Percentiles rank a stretch among this genome's conserved stretches.
These are phyloP conservation scores for Lasius fuliginosus DNA, from an alignment of 2,888 invertebrate species.

Conservation along the genomic window DNA sequence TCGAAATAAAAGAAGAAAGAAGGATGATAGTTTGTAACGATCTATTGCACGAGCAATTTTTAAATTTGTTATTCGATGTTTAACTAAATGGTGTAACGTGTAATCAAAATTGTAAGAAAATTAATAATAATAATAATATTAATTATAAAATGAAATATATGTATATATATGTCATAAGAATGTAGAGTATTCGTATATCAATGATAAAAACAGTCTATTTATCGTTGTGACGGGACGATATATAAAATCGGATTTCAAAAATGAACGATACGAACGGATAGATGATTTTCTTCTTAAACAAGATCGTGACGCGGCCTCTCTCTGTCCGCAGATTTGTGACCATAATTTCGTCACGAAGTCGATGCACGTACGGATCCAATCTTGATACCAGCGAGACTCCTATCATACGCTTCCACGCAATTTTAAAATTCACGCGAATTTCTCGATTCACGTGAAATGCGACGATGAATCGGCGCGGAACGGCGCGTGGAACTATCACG, in stretches of 20 bases:
- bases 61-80: not conserved
- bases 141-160: not conserved
- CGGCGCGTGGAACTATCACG: not conserved
- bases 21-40: not conserved
- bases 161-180: not conserved
- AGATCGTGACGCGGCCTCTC: slow-evolving; percentile 31
- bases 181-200: not conserved
- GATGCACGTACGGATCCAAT: slow-evolving; percentile 55
- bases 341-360: slow-evolving; percentile 44
- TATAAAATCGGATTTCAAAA: slow-evolving; percentile 1
- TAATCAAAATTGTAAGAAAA: not conserved
- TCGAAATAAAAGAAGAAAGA: slow-evolving; percentile 23
- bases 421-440: slow-evolving; percentile 43
- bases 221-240: not conserved
- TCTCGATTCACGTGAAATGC: slow-evolving; percentile 14
- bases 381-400: slow-evolving; percentile 51
- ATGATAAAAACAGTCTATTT: not conserved
- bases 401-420: slow-evolving; percentile 54
- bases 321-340: slow-evolving; percentile 29
- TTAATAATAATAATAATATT: slow-evolving; percentile 10
- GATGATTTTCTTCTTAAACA: slow-evolving; percentile 22
- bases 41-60: not conserved
- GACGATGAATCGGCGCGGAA: slow-evolving; percentile 49
- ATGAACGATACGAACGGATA: slow-evolving; percentile 10
- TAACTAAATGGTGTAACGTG: not conserved